Conservation (phyloP, 1,140 invertebrate genomes). For the Calephelis nemesis region DNA sequence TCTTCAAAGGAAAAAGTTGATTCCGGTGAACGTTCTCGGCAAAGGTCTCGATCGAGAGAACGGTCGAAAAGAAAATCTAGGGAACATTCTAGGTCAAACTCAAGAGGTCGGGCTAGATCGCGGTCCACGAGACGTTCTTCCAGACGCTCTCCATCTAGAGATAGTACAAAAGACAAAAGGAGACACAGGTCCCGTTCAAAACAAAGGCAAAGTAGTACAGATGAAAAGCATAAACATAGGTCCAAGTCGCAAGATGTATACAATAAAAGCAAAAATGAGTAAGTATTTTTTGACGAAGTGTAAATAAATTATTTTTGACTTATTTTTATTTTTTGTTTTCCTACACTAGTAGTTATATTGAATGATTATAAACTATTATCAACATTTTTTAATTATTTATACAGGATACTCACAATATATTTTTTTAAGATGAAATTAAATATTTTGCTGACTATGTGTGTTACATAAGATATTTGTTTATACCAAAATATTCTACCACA, state of each 20-base stretch:
- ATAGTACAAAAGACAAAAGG: constrained; percentile 32
- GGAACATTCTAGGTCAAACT: constrained; percentile 55
- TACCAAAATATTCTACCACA: too few relatives aligned
- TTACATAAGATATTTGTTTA: too few relatives aligned
- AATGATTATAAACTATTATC: not conserved
- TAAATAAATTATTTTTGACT: not conserved
- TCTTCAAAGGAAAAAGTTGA: constrained; percentile 50
- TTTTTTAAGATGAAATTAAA: too few relatives aligned
- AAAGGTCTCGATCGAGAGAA: constrained; percentile 51
- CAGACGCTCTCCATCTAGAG: constrained; percentile 40
- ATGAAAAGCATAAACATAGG: constrained; percentile 53
- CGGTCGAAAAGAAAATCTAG: constrained; percentile 53
- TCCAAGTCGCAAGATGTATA: constrained; percentile 63
- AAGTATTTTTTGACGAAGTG: constrained; percentile 32
- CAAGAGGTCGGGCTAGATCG: constrained; percentile 43
- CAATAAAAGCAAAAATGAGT: constrained; percentile 66
- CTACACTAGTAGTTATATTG: not conserved
- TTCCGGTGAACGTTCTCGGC: constrained; percentile 45
- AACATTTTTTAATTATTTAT: too few relatives aligned
- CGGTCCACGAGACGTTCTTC: constrained; percentile 37
- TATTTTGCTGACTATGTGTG: too few relatives aligned
- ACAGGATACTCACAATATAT: too few relatives aligned
- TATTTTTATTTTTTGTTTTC: constrained; percentile 2
- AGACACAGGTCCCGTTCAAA: constrained; percentile 50
- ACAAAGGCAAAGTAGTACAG: constrained; percentile 37